Conservation (phyloP, 2,113 vertebrate genomes). For the Hydrochoerus hydrochaeris region DNA sequence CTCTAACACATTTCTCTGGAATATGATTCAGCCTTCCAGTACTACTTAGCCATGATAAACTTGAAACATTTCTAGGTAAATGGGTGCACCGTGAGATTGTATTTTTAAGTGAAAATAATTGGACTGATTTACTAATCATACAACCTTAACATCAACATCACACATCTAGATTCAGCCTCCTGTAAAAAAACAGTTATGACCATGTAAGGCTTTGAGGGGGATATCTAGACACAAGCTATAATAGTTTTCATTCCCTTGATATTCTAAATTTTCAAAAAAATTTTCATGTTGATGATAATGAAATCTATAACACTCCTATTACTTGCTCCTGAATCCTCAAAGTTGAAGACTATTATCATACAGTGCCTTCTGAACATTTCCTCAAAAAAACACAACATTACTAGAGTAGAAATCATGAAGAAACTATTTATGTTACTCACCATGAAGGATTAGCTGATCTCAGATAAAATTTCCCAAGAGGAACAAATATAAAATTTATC, state of each 20-base stretch:
- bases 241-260: constrained; percentile 5
- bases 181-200: too few species aligned
- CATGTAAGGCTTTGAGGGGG: too few species aligned
- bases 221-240: too few species aligned
- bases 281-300: neutral
- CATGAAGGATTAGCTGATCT: neutral
- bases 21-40: neutral
- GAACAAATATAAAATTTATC: neutral
- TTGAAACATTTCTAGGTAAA: neutral
- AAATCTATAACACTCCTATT: neutral
- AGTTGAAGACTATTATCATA: neutral
- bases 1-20: neutral
- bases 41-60: neutral
- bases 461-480: neutral
- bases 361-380: neutral
- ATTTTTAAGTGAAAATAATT: neutral
- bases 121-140: too few species aligned
- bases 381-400: neutral
- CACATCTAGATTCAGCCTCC: too few species aligned
- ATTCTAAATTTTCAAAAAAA: constrained; percentile 49
- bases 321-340: constrained; percentile 1
- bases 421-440: neutral
- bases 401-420: neutral
- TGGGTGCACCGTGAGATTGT: neutral
- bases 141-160: too few species aligned